Conservation (phyloP, 2,113 vertebrate genomes). For the Pachypanchax playfairii region DNA sequence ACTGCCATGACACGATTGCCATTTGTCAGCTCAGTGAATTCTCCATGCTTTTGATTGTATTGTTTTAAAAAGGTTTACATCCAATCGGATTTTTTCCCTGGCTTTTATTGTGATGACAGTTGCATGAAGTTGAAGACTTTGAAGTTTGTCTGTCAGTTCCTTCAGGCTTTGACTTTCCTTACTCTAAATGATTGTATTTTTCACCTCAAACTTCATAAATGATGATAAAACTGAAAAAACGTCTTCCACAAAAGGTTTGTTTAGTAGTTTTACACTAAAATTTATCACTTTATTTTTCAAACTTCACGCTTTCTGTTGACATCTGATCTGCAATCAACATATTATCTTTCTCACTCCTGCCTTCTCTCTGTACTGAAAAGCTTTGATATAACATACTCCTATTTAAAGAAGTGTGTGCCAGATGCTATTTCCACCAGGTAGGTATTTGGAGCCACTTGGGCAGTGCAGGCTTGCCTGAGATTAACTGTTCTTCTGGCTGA, state of each 20-base stretch:
- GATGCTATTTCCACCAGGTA: conserved; percentile 74
- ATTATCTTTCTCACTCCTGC: conserved; percentile 10
- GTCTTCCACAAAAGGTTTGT: conserved; percentile 4
- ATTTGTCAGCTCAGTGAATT: neutral
- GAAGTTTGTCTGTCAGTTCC: neutral
- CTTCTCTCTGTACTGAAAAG: conserved; percentile 46
- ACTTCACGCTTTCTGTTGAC: conserved; percentile 37
- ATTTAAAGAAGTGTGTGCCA: conserved; percentile 71
- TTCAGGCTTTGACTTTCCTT: conserved; percentile 7
- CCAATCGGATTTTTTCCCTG: neutral
- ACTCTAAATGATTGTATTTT: conserved; percentile 26
- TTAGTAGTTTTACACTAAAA: conserved; percentile 16
- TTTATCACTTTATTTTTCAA: conserved; percentile 23
- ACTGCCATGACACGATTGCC: neutral
- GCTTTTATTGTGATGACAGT: neutral
- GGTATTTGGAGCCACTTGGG: conserved; percentile 76
- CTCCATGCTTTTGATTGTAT: neutral
- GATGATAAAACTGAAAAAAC: conserved; percentile 1
- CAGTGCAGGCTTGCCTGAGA: conserved; percentile 78
- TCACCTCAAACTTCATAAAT: conserved; percentile 11
- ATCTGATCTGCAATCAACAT: conserved; percentile 35
- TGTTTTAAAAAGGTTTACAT: neutral
- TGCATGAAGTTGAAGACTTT: conserved; percentile 1
- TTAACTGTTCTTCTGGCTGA: conserved; percentile 77
- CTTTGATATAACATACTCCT: conserved; percentile 48